These are phyloP conservation scores for Benthosema pterotum DNA, from an alignment of 2,797 vertebrate species.

Conservation along the genomic window DNA sequence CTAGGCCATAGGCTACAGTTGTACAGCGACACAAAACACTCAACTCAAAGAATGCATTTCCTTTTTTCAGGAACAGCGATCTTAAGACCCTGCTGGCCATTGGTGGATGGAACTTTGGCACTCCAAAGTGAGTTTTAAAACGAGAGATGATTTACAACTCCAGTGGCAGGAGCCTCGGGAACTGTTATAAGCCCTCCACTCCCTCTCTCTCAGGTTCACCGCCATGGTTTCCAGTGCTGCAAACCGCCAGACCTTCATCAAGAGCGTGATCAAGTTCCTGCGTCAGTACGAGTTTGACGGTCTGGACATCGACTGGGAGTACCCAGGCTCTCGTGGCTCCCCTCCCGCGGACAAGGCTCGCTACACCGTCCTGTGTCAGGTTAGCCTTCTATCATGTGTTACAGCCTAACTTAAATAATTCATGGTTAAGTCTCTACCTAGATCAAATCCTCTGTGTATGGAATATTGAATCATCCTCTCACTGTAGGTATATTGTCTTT, in stretches of 20 bases:
- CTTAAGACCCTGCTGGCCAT: no score
- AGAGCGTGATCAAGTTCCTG: slow-evolving; percentile 77
- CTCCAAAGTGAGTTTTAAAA: slow-evolving; percentile 54
- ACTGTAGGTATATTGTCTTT: no score
- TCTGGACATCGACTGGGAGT: slow-evolving; percentile 84
- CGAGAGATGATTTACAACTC: background rate
- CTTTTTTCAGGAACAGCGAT: slow-evolving; percentile 69
- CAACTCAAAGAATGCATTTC: no score
- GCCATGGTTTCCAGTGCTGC: slow-evolving; percentile 70
- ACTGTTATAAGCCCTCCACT: background rate
- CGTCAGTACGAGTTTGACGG: slow-evolving; percentile 80
- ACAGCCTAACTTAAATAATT: background rate
- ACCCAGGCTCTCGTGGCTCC: slow-evolving; percentile 57
- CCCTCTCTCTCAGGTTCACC: slow-evolving; percentile 70
- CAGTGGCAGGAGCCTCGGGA: background rate
- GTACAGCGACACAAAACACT: no score
- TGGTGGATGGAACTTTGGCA: no score
- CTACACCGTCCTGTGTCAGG: slow-evolving; percentile 78
- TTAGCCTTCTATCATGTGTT: slow-evolving; percentile 26
- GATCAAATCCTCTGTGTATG: background rate
- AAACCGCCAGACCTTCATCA: slow-evolving; percentile 77
- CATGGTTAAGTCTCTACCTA: background rate
- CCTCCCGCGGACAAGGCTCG: slow-evolving; percentile 67
- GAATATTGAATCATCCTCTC: no score
- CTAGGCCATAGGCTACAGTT: no score